Evolutionary conservation across 2,888 invertebrate genomes (phyloP), one percentile per base, ranked within the genome.

Genomic region (Drosophila vallismaia): DNA sequence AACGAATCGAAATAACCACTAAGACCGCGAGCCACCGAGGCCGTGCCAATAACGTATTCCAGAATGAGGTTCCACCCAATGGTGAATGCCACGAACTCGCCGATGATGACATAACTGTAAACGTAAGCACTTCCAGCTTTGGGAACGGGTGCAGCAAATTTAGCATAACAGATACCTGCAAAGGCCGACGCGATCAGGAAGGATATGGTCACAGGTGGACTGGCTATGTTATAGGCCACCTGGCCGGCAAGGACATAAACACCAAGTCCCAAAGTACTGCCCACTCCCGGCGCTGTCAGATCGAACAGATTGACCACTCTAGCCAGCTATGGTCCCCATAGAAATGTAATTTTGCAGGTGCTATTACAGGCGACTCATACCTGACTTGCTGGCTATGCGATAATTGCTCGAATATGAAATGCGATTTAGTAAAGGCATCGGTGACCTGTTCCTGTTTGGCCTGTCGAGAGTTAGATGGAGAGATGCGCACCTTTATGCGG

Each of bases 221-320:
- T 99, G 0, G 98, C 97, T 2, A 95, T 95, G 42, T 94, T 94
- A 89, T 95, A 95, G 8, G 98, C 97, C 3, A 98, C 97, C 7
- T 96, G 94, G 0, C 98, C 98, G 4, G 97, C 98, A 69, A 99
- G 92, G 49, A 99, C 98, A 91, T 99, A 99, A 10, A 98, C 98
- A 0, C 99, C 99, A 29, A 98, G 93, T 0, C 99, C 99, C 10
- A 99, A 94, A 0, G 97, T 97, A 71, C 96, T 95, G 68, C 97
- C 97, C 36, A 97, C 95, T 0, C 95, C 98, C 28, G 98, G 92
- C 0, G 96, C 96, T 0, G 97, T 97, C 53, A 98, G 93, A 92
- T 98, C 98, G 29, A 97, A 82, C 0, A 97, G 93, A 2, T 94
- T 95, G 44, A 98, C 93, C 55, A 97, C 96, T 58, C 98, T 90